phyloP scores from a whole-genome alignment of 2,888 invertebrate species.

The Sinotaia quadrata region DNA sequence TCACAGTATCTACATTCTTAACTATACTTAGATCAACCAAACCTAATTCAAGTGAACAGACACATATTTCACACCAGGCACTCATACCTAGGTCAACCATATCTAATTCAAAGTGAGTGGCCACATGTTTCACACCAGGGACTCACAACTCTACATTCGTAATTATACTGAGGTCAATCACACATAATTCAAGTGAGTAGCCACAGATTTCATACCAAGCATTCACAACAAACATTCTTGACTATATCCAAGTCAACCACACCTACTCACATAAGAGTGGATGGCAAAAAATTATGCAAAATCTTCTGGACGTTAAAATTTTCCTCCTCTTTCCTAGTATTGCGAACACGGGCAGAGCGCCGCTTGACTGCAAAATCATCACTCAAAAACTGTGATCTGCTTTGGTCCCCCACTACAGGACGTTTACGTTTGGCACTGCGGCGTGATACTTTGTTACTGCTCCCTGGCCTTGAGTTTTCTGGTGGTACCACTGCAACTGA shows the following conservation, averaged over 20 bases:
- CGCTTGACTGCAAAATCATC: slow-evolving; percentile 28
- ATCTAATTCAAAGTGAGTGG: too few species aligned
- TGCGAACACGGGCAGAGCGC: slow-evolving; percentile 51
- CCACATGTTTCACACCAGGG: too few species aligned
- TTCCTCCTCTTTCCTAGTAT: slow-evolving; percentile 65
- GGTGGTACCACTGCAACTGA: slow-evolving; percentile 24
- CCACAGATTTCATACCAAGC: too few species aligned
- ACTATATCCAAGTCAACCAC: too few species aligned
- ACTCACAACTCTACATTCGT: too few species aligned
- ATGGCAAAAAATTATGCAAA: slow-evolving; percentile 69
- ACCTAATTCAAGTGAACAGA: too few species aligned
- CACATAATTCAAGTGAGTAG: too few species aligned
- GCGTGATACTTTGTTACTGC: neutral
- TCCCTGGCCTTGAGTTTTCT: slow-evolving; percentile 19
- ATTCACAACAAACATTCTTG: neutral
- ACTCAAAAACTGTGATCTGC: slow-evolving; percentile 39
- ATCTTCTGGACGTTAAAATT: slow-evolving; percentile 68
- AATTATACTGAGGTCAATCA: too few species aligned
- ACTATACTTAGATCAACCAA: too few species aligned
- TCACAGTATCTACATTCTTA: too few species aligned
- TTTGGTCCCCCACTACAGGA: slow-evolving; percentile 32
- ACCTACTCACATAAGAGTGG: slow-evolving; percentile 56
- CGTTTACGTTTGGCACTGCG: slow-evolving; percentile 14
- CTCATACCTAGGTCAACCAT: too few species aligned
- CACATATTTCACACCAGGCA: too few species aligned